Evolutionary conservation across 2,113 vertebrate genomes (phyloP).

Genomic region (Ameiurus melas): DNA sequence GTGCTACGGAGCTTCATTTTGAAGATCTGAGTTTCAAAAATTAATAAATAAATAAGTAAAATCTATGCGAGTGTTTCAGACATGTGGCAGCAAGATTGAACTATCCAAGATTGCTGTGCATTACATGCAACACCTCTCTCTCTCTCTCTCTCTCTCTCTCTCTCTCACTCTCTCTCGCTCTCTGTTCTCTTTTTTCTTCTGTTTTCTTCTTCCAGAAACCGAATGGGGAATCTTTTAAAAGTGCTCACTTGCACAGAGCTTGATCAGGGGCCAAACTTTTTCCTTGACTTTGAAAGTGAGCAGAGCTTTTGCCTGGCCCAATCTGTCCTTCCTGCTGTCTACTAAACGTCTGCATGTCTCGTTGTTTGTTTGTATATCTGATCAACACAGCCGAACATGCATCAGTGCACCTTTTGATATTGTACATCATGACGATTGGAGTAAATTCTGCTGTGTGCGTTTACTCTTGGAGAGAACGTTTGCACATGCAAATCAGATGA

Average conservation of each 20-base stretch:
- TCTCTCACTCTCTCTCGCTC: conserved; percentile 58
- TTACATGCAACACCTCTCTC: conserved; percentile 49
- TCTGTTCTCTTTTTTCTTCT: conserved; percentile 55
- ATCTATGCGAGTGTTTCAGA: conserved; percentile 21
- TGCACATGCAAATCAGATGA: conserved; percentile 40
- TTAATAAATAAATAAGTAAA: background rate
- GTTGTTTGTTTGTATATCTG: conserved; percentile 16
- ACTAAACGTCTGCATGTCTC: conserved; percentile 61
- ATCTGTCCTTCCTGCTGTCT: conserved; percentile 48
- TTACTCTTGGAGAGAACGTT: background rate
- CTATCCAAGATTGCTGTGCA: conserved; percentile 6
- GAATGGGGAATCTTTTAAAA: conserved; percentile 90
- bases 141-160: conserved; percentile 51
- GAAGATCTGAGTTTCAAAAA: background rate
- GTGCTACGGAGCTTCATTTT: background rate
- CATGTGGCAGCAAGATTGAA: background rate
- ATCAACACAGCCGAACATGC: conserved; percentile 2
- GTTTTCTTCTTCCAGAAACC: conserved; percentile 82
- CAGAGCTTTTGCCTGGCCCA: conserved; percentile 75
- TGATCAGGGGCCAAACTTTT: conserved; percentile 93
- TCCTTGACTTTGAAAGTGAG: conserved; percentile 96
- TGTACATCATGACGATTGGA: background rate
- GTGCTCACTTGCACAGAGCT: conserved; percentile 89
- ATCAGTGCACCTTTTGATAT: background rate
- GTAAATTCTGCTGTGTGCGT: background rate